Evolutionary conservation across 2,113 vertebrate genomes (phyloP).

Genomic region (Seriola rivoliana): DNA sequence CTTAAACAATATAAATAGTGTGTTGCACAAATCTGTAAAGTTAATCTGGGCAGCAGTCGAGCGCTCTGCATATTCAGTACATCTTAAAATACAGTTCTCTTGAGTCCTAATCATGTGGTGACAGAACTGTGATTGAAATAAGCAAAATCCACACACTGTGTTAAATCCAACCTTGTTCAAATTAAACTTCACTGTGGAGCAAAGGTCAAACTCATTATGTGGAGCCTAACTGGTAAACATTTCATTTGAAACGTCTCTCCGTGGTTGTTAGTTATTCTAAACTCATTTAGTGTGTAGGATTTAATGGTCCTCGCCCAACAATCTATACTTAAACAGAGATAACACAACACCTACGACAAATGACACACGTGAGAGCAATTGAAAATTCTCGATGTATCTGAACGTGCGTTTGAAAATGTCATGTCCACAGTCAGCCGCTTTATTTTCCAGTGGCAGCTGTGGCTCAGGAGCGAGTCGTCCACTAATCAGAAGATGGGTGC

Average conservation of each 20-base stretch:
- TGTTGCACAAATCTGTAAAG: slow-evolving; percentile 12
- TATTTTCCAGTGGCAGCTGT: neutral
- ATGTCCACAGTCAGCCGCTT: neutral
- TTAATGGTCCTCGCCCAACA: neutral
- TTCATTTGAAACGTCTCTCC: neutral
- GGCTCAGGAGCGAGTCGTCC: too few relatives aligned
- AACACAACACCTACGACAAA: too few relatives aligned
- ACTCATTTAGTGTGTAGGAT: neutral
- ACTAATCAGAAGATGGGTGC: too few relatives aligned
- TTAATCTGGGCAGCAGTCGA: slow-evolving; percentile 33
- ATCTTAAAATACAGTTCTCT: slow-evolving; percentile 12
- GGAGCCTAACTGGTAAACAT: neutral
- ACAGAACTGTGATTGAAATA: neutral
- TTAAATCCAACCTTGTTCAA: neutral
- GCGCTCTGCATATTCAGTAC: neutral
- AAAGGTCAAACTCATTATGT: neutral
- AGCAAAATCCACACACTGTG: neutral
- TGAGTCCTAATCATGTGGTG: neutral
- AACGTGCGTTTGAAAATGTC: neutral
- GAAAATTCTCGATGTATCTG: neutral
- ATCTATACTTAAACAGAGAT: too few relatives aligned
- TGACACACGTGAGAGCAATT: too few relatives aligned
- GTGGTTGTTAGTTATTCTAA: neutral
- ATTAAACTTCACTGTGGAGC: neutral
- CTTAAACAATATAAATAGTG: slow-evolving; percentile 50